Evolutionary conservation across 2,113 vertebrate genomes (phyloP).

Genomic region (Calonectris borealis): DNA sequence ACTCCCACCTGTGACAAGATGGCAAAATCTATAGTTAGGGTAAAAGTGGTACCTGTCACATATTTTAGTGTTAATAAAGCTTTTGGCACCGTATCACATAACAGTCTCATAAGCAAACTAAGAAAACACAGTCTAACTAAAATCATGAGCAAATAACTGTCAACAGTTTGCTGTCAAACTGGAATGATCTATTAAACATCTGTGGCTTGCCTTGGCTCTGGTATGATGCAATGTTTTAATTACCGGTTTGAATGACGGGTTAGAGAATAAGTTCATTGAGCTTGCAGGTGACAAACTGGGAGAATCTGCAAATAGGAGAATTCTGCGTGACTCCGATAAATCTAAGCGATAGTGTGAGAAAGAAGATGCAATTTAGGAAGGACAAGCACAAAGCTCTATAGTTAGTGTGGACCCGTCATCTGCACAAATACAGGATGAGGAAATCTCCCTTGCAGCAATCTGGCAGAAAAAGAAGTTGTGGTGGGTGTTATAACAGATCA

Average conservation of each 20-base stretch:
- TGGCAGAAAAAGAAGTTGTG: background rate
- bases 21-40: background rate
- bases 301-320: background rate
- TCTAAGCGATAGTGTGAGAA: background rate
- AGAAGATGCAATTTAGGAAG: background rate
- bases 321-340: background rate
- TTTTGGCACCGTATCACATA: background rate
- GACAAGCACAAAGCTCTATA: background rate
- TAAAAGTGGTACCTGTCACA: slow-evolving; percentile 31
- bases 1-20: background rate
- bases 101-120: background rate
- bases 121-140: background rate
- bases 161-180: background rate
- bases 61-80: background rate
- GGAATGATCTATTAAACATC: background rate
- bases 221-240: background rate
- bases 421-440: background rate
- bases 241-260: background rate
- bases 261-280: background rate
- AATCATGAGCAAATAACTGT: background rate
- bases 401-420: background rate
- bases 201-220: background rate
- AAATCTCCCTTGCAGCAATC: background rate
- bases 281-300: background rate
- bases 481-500: background rate